A percentile compares a stretch with the other conserved stretches of the same genome.
phyloP scores from a whole-genome alignment of 2,888 invertebrate species.

The Folsomia manolachei region DNA sequence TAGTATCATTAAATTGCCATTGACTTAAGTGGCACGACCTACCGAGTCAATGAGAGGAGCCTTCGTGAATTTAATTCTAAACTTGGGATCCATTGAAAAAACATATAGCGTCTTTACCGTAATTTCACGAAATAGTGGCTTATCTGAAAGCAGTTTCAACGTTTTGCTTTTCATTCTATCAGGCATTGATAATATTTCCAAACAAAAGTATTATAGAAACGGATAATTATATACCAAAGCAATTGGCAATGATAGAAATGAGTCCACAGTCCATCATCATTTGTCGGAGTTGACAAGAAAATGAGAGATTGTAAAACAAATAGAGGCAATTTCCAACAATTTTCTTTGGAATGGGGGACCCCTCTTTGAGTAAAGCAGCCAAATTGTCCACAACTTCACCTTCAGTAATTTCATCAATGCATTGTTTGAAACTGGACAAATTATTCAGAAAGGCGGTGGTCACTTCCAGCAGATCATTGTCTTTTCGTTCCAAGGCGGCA shows the following conservation, averaged over 20 bases:
- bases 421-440: conserved; percentile 30
- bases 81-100: conserved; percentile 28
- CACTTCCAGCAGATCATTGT: conserved; percentile 26
- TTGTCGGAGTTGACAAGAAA: conserved; percentile 17
- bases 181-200: background rate
- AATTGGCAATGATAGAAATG: conserved; percentile 25
- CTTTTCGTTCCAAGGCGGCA: conserved; percentile 26
- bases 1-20: background rate
- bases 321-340: conserved; percentile 26
- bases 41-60: background rate
- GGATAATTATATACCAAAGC: conserved; percentile 25
- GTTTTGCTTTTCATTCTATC: background rate
- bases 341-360: conserved; percentile 33
- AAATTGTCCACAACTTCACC: conserved; percentile 26
- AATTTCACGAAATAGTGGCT: conserved; percentile 27
- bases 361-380: conserved; percentile 31
- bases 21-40: background rate
- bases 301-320: conserved; percentile 34
- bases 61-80: conserved; percentile 25
- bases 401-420: conserved; percentile 27
- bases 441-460: conserved; percentile 27
- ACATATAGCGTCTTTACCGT: conserved; percentile 31
- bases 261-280: conserved; percentile 29
- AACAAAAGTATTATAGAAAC: background rate
- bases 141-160: conserved; percentile 16